Conservation (phyloP, 2,113 vertebrate genomes). For the Phalacrocorax pelagicus region DNA sequence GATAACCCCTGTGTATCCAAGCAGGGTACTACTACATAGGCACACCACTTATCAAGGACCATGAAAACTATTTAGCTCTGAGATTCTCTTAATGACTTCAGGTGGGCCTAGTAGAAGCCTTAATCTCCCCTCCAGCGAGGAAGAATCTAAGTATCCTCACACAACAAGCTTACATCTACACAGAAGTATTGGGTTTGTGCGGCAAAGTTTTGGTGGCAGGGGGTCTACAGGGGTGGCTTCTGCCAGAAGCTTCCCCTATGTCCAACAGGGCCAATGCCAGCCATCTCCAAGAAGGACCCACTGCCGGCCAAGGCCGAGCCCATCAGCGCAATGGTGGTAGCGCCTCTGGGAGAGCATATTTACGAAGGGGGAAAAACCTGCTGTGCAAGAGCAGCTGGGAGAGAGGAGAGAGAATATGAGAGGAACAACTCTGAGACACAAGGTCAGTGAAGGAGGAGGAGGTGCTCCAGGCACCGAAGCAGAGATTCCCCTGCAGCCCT, state of each 20-base stretch:
- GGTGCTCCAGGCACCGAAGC: neutral
- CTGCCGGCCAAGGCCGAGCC: neutral
- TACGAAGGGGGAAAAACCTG: neutral
- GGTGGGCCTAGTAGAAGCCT: neutral
- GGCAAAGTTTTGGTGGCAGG: too few species aligned
- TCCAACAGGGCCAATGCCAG: neutral
- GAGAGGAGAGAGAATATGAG: neutral
- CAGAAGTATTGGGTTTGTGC: neutral
- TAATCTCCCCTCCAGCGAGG: neutral
- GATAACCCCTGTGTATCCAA: neutral
- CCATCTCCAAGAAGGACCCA: accelerated
- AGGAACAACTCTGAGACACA: too few species aligned
- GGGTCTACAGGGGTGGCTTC: neutral
- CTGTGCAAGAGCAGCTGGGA: neutral
- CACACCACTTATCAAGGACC: too few species aligned
- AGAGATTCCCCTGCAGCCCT: neutral
- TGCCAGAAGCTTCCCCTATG: neutral
- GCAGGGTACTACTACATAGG: neutral
- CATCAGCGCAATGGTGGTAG: neutral
- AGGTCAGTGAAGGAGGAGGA: neutral
- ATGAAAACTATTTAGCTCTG: neutral
- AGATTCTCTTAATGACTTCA: neutral
- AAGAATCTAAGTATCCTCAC: neutral
- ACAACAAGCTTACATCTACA: neutral
- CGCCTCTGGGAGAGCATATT: neutral